Evolutionary conservation across 1,140 invertebrate species (phyloP), one percentile per base, ranked within the genome.

Genomic region (Drosophila varians): DNA sequence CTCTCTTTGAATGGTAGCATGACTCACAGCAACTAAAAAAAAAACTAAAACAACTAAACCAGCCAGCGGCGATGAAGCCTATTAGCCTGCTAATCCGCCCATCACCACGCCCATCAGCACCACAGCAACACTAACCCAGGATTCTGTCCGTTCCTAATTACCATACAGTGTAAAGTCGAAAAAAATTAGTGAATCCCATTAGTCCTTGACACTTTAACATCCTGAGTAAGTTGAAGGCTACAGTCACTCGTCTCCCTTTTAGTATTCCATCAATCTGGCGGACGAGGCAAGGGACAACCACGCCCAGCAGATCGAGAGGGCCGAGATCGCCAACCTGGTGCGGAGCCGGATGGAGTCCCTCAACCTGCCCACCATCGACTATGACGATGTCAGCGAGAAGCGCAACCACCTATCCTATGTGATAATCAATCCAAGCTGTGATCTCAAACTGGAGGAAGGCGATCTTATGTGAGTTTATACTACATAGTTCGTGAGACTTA

Each of bases 341-440:
- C 94, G 96, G 40, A 98, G 97, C 14, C 93, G 98, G 16, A 98
- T 99, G 97, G 96, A 97, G 72, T 98, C 96, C 19, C 91, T 99
- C 2, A 97, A 98, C 64, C 92, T 99, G 46, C 97, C 97, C 0
- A 94, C 94, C 0, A 94, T 96, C 28, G 97, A 99, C 83, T 98
- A 98, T 91, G 97, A 97, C 91, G 97, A 98, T 90, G 96, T 97
- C 3, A 97, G 96, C 54, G 96, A 98, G 91, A 97, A 98, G 92
- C 93, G 97, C 34, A 97, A 96, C 92, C 96, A 95, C 66, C 93
- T 99, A 5, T 99, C 98, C 1, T 99, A 99, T 92, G 98, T 99
- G 53, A 99, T 99, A 77, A 99, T 99, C 84, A 99, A 99, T 91
- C 98, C 98, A 0, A 98, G 96, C 90, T 99, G 98, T 93, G 98